These are phyloP conservation scores for Mya arenaria DNA, from an alignment of 1,140 invertebrate species.

Conservation along the genomic window DNA sequence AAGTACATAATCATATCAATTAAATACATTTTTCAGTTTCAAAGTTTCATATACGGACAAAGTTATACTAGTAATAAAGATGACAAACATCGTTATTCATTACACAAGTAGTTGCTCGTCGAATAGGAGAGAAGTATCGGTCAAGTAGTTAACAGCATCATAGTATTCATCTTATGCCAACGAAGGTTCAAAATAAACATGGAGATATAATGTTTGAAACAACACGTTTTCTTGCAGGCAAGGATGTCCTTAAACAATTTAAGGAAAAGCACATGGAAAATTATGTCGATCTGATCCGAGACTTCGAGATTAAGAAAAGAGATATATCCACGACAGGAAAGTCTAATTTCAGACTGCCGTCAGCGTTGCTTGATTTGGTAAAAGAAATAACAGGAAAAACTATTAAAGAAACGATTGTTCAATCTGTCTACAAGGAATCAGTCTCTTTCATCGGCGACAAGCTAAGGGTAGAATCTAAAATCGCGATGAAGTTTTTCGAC, in stretches of 20 bases:
- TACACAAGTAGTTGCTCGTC: too few species aligned
- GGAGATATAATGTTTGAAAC: too few species aligned
- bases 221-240: neutral
- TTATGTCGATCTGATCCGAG: conserved; percentile 9
- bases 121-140: too few species aligned
- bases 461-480: neutral
- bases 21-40: too few species aligned
- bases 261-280: conserved; percentile 1
- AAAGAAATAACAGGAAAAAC: neutral
- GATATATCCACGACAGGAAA: neutral
- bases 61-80: too few species aligned
- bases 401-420: neutral
- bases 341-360: neutral
- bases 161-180: too few species aligned
- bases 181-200: too few species aligned
- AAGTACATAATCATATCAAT: too few species aligned
- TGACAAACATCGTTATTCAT: too few species aligned
- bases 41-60: too few species aligned
- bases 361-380: neutral
- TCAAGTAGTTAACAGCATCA: too few species aligned
- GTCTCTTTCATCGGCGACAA: neutral
- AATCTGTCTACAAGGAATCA: neutral
- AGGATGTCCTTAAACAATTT: neutral
- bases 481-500: conserved; percentile 9
- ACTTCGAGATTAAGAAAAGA: conserved; percentile 30